phyloP scores from a whole-genome alignment of 2,797 vertebrate species.

The Petrocephalus sullivani region DNA sequence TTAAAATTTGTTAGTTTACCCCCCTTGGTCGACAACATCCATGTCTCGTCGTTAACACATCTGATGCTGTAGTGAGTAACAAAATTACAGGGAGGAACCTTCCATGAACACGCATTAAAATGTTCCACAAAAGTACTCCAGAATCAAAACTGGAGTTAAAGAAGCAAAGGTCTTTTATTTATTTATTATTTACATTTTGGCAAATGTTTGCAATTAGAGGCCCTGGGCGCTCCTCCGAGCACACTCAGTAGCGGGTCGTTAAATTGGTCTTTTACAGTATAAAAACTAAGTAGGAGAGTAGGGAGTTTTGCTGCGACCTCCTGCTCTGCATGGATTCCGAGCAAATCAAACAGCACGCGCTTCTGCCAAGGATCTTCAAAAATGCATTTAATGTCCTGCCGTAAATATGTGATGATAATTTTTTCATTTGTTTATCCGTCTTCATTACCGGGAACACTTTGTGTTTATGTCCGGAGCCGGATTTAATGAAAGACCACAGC shows the following conservation, averaged over 20 bases:
- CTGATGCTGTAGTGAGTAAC: not conserved
- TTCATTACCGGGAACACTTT: conserved; percentile 16
- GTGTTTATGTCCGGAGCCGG: conserved; percentile 32
- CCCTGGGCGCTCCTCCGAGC: not conserved
- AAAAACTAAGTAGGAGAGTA: conserved; percentile 11
- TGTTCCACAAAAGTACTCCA: not conserved
- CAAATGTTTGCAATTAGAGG: conserved; percentile 16
- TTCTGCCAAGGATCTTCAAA: conserved; percentile 37
- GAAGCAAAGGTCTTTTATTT: not conserved
- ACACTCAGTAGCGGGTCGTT: not conserved
- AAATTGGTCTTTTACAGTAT: conserved; percentile 1
- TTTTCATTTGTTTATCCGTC: conserved; percentile 55
- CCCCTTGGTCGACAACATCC: not conserved
- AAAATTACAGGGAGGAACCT: not conserved
- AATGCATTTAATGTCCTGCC: conserved; percentile 26
- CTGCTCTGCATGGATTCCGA: conserved; percentile 53
- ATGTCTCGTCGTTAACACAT: not conserved
- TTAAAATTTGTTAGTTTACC: not conserved
- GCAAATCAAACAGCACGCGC: conserved; percentile 51
- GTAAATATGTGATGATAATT: conserved; percentile 35
- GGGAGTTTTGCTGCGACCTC: conserved; percentile 4
- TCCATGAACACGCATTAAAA: not conserved
- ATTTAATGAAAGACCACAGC: conserved; percentile 57
- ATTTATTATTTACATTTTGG: not conserved
- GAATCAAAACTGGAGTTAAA: not conserved